phyloP scores from a whole-genome alignment of 2,888 invertebrate species.

The Subacronicta megacephala region DNA sequence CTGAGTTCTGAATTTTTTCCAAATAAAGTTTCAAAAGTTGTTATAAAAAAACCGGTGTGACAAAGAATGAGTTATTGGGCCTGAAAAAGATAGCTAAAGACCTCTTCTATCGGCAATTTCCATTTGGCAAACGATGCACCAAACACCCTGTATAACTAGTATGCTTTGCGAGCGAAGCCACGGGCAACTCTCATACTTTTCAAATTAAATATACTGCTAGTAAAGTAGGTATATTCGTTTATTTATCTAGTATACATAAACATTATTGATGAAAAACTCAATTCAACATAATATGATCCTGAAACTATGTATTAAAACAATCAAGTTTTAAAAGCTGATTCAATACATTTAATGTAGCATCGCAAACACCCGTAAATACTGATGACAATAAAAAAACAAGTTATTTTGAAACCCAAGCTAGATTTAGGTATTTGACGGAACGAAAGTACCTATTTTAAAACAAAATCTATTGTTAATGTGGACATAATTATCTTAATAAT shows the following conservation, averaged over 20 bases:
- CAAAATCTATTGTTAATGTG: too few relatives aligned
- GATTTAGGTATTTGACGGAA: conserved; percentile 3
- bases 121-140: too few relatives aligned
- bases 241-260: conserved; percentile 48
- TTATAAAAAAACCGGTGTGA: too few relatives aligned
- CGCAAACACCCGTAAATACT: conserved; percentile 2
- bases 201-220: background rate
- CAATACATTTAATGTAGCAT: conserved; percentile 8
- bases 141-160: too few relatives aligned
- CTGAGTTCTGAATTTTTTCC: too few relatives aligned
- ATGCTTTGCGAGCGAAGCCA: too few relatives aligned
- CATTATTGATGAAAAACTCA: conserved; percentile 24
- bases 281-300: conserved; percentile 10
- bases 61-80: too few relatives aligned
- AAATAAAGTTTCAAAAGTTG: too few relatives aligned
- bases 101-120: too few relatives aligned
- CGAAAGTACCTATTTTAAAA: conserved; percentile 11
- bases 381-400: background rate
- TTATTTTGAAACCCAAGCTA: conserved; percentile 1
- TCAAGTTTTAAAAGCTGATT: conserved; percentile 30
- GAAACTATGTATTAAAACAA: conserved; percentile 11
- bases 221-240: conserved; percentile 27
- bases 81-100: too few relatives aligned
- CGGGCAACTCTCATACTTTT: background rate
- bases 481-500: too few relatives aligned